Evolutionary conservation across 2,888 invertebrate genomes (phyloP).

Genomic region (Bibio marci): DNA sequence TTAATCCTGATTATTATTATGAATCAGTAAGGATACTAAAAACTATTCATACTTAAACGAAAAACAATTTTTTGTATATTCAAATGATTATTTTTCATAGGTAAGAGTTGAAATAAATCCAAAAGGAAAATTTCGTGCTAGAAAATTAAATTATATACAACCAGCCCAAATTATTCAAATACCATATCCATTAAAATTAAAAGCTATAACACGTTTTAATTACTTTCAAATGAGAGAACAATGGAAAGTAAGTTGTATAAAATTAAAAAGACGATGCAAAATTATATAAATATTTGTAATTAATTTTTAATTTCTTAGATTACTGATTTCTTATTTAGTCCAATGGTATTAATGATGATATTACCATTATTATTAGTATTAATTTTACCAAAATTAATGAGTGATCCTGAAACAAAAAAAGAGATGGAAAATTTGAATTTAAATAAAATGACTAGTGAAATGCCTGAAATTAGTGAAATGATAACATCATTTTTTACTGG

Average conservation of each 20-base stretch:
- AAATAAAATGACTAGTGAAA: constrained; percentile 61
- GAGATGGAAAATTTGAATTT: constrained; percentile 74
- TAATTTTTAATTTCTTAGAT: constrained; percentile 25
- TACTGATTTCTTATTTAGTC: constrained; percentile 90
- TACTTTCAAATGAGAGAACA: constrained; percentile 92
- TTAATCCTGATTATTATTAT: constrained; percentile 80
- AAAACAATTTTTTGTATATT: background rate
- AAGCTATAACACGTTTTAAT: constrained; percentile 59
- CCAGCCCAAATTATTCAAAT: constrained; percentile 79
- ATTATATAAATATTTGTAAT: background rate
- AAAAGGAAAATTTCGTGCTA: constrained; percentile 89
- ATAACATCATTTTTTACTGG: constrained; percentile 75
- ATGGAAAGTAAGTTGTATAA: constrained; percentile 45
- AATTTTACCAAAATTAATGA: constrained; percentile 91
- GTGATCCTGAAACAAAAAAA: constrained; percentile 93
- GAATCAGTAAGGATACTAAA: constrained; percentile 49
- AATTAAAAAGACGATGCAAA: background rate
- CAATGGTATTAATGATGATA: constrained; percentile 98
- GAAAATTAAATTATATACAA: constrained; percentile 88
- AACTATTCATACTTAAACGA: background rate
- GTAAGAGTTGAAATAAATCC: constrained; percentile 87
- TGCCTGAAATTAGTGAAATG: constrained; percentile 94
- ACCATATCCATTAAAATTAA: constrained; percentile 82
- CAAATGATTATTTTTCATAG: constrained; percentile 6
- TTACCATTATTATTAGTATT: constrained; percentile 78